Base-by-base conservation (phyloP, 2,113 vertebrate species). In the Corydoras maculifer region DNA sequence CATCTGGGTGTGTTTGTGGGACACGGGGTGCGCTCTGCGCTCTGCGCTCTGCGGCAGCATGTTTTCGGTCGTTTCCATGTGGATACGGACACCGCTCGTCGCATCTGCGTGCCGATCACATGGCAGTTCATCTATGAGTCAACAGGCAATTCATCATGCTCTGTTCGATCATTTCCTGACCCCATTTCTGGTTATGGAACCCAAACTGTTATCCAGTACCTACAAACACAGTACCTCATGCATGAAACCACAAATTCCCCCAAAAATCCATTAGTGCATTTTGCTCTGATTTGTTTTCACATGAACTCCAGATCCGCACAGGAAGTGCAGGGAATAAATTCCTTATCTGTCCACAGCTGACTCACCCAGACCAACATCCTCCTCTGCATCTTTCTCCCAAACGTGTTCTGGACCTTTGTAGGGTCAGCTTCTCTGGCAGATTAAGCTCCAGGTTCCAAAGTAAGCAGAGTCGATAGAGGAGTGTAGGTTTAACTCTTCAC, bases 311-410 rank as follows among this genome's bases (percentile, higher is more conserved):
- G 50, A 49, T 60, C 53, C 62, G 66, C 31, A 65, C 50, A 73
- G 75, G 75, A 68, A 58, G 60, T 58, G 9, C 35, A 50, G 8
- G 53, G 65, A 25, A 69, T 30, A 25, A 43, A 65, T 29, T 50
- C 70, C 48, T 73, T 48, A 60, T 66, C 57, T 18, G 25, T 8
- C n/a, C 71, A 54, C 12, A 10, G 10, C 62, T 77, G 62, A 77
- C 50, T 77, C 70, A 69, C 18, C 8, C 32, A 29, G 18, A 25
- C 31, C 58, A 32, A 66, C 43, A 29, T 57, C n/a, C 31, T 68
- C 31, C 57, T n/a, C 32, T 50, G 59, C 70, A 31, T 29, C 63
- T 58, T n/a, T 32, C 9, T 13, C 12, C 29, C 51, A 15, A 50
- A 31, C 35, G 59, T 29, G 9, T 12, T 60, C 25, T 3, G 30